These are phyloP conservation scores for Pleuronectes platessa DNA, from an alignment of 2,113 vertebrate species.

Conservation along the genomic window DNA sequence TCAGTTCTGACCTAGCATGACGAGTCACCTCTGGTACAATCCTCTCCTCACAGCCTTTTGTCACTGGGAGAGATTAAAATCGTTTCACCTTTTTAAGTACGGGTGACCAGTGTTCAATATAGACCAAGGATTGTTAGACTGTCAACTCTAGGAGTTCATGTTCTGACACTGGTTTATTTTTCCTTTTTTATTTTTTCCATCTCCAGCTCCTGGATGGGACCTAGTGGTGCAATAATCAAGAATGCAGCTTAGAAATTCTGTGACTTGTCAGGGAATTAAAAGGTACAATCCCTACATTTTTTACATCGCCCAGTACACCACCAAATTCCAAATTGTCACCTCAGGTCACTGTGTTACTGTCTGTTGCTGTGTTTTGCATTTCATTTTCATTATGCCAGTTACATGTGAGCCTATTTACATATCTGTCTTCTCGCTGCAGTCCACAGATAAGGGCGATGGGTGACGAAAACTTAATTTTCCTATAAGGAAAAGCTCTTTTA, in stretches of 20 bases:
- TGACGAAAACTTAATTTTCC: constrained; percentile 12
- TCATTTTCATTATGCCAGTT: constrained; percentile 50
- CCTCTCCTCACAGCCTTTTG: constrained; percentile 10
- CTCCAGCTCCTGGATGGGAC: background rate
- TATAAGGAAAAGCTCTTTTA: background rate
- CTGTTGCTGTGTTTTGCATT: constrained; percentile 52
- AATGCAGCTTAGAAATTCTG: constrained; percentile 2
- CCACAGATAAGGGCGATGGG: constrained; percentile 26
- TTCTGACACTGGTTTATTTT: background rate
- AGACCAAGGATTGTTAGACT: background rate
- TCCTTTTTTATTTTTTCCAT: background rate
- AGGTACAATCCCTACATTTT: constrained; percentile 16
- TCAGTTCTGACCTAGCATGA: constrained; percentile 53
- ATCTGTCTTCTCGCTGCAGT: constrained; percentile 22
- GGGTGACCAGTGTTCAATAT: background rate
- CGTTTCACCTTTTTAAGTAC: background rate
- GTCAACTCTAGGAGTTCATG: background rate
- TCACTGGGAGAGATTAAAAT: constrained; percentile 21
- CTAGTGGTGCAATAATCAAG: background rate
- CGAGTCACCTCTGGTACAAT: constrained; percentile 45
- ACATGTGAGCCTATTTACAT: constrained; percentile 45
- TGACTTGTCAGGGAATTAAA: background rate
- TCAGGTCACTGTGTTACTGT: background rate
- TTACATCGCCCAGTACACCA: background rate
- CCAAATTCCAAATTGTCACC: constrained; percentile 2